A percentile compares a stretch with the other conserved stretches of the same genome.
Evolutionary conservation across 2,888 invertebrate species (phyloP).

Genomic region (Philereme vetulata): DNA sequence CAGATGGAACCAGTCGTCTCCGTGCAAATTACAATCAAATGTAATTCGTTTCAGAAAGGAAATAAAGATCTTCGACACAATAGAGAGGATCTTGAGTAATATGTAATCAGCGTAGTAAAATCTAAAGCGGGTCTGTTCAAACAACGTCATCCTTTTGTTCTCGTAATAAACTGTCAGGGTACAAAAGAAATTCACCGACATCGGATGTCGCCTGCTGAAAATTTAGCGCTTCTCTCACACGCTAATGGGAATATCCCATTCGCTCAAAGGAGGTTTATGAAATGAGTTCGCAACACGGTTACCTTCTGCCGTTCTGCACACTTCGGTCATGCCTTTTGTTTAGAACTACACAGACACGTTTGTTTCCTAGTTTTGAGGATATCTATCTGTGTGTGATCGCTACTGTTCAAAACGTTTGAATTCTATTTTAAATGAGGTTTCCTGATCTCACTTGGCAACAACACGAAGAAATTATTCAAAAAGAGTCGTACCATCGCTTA

Average conservation of each 20-base stretch:
- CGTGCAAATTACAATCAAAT: conserved; percentile 61
- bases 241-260: conserved; percentile 53
- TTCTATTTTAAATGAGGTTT: too few species aligned
- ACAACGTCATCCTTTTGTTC: conserved; percentile 73
- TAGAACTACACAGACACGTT: conserved; percentile 24
- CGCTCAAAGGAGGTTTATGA: conserved; percentile 56
- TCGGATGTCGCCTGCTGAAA: conserved; percentile 63
- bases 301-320: conserved; percentile 37
- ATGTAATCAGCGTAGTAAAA: conserved; percentile 70
- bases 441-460: background rate
- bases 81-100: conserved; percentile 67
- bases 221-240: conserved; percentile 55
- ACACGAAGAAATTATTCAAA: background rate
- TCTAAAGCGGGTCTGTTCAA: conserved; percentile 70
- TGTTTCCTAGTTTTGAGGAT: conserved; percentile 8
- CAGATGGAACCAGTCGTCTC: conserved; percentile 53
- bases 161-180: conserved; percentile 74
- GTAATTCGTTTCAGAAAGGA: conserved; percentile 64
- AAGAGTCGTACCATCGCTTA: background rate
- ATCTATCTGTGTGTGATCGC: conserved; percentile 7
- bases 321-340: conserved; percentile 21
- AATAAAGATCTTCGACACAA: conserved; percentile 67
- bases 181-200: conserved; percentile 74
- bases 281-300: conserved; percentile 47
- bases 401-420: conserved; percentile 6